Percentiles rank a stretch among this genome's conserved stretches.
phyloP scores from a whole-genome alignment of 2,113 vertebrate genomes.

The Thunnus thynnus region DNA sequence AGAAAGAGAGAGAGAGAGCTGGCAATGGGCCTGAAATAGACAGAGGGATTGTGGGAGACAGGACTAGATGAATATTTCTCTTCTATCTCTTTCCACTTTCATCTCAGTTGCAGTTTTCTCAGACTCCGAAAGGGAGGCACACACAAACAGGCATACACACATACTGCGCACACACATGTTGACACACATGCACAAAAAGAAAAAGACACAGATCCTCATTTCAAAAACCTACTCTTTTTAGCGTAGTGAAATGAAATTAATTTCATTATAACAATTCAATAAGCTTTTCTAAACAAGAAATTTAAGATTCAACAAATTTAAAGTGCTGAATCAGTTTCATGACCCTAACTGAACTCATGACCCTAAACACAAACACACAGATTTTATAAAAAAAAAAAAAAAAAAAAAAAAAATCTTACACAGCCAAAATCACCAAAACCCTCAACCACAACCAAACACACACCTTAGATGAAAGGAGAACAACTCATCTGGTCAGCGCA shows the following conservation, averaged over 20 bases:
- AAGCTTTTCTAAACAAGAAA: background rate
- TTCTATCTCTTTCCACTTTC: slow-evolving; percentile 66
- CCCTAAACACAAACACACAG: slow-evolving; percentile 19
- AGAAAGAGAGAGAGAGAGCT: slow-evolving; percentile 25
- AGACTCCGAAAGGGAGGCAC: slow-evolving; percentile 39
- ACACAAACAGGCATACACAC: slow-evolving; percentile 35
- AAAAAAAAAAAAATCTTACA: slow-evolving; percentile 28
- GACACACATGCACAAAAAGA: background rate
- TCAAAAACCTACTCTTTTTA: background rate
- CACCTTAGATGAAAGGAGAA: slow-evolving; percentile 64
- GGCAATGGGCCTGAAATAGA: slow-evolving; percentile 41
- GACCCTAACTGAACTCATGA: slow-evolving; percentile 11
- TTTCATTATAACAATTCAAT: background rate
- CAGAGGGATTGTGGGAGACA: slow-evolving; percentile 44
- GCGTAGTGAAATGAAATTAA: background rate
- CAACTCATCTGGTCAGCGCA: slow-evolving; percentile 78
- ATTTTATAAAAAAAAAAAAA: background rate
- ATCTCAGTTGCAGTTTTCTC: slow-evolving; percentile 53
- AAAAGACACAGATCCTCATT: background rate
- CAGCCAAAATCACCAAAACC: slow-evolving; percentile 24
- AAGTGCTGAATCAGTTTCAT: slow-evolving; percentile 48
- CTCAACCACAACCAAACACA: slow-evolving; percentile 16
- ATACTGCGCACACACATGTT: background rate
- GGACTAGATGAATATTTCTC: slow-evolving; percentile 70
- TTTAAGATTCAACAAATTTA: background rate